phyloP scores from a whole-genome alignment of 2,113 vertebrate genomes.

The Nasalis larvatus region DNA sequence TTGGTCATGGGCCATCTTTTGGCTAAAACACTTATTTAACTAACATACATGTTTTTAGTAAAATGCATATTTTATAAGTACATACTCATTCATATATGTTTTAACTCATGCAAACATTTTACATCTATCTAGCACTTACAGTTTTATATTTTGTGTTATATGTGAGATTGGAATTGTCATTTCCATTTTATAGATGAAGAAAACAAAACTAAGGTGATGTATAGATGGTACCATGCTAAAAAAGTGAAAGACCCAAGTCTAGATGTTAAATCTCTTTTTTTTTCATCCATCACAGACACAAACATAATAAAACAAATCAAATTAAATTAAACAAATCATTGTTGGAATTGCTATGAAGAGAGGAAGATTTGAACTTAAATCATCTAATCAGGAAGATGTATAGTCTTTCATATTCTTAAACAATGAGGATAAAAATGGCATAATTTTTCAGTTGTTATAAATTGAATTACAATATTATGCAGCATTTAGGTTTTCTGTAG shows the following conservation, averaged over 20 bases:
- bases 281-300: not conserved
- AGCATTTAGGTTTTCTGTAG: not conserved
- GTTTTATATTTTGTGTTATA: not conserved
- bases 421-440: not conserved
- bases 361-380: not conserved
- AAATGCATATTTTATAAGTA: not conserved
- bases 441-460: constrained; percentile 30
- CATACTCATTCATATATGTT: not conserved
- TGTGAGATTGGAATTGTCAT: not conserved
- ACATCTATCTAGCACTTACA: not conserved
- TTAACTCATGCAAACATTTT: not conserved
- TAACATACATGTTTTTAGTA: not conserved
- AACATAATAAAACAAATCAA: not conserved
- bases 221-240: not conserved
- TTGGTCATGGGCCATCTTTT: not conserved
- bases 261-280: not conserved
- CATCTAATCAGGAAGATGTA: not conserved
- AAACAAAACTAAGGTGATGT: not conserved
- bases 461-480: constrained; percentile 9
- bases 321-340: constrained; percentile 26
- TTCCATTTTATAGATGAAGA: not conserved
- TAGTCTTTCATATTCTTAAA: not conserved
- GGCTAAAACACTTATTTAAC: not conserved
- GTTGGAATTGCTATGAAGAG: not conserved
- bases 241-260: not conserved